phyloP scores from a whole-genome alignment of 2,888 invertebrate genomes.

The Andricus quercusramuli region DNA sequence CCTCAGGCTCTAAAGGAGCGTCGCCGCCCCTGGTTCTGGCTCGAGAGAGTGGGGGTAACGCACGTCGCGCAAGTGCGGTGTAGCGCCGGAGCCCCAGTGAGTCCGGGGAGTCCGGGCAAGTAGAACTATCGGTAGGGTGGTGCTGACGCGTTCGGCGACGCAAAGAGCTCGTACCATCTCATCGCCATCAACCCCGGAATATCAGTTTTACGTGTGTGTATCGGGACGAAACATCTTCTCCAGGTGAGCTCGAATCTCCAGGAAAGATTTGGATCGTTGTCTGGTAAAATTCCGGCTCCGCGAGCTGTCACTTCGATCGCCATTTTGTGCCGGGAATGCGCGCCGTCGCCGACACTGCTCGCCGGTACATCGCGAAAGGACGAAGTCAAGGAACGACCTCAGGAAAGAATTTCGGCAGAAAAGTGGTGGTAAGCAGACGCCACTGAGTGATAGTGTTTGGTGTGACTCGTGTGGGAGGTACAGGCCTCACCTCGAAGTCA shows the following conservation, averaged over 20 bases:
- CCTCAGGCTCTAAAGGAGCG: neutral
- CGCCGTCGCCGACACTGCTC: constrained; percentile 64
- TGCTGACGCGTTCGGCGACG: constrained; percentile 41
- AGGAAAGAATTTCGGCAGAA: constrained; percentile 49
- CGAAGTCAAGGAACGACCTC: constrained; percentile 36
- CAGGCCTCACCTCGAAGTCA: constrained; percentile 48
- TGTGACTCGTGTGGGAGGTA: constrained; percentile 48
- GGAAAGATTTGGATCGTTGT: neutral
- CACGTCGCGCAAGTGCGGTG: constrained; percentile 58
- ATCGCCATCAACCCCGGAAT: neutral
- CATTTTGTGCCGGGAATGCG: constrained; percentile 77
- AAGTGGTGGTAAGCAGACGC: constrained; percentile 45
- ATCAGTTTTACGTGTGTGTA: neutral
- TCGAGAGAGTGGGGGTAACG: neutral
- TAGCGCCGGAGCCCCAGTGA: constrained; percentile 72
- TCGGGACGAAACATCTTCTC: neutral
- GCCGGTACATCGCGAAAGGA: constrained; percentile 30
- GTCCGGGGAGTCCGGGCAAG: constrained; percentile 77
- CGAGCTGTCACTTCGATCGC: constrained; percentile 77
- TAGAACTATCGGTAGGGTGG: constrained; percentile 64
- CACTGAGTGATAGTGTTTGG: constrained; percentile 25
- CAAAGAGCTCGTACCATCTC: constrained; percentile 9
- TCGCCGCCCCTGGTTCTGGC: neutral
- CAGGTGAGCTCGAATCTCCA: neutral
- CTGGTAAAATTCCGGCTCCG: neutral